These are phyloP conservation scores for Origma solitaria DNA, from an alignment of 2,113 vertebrate species.

Conservation along the genomic window DNA sequence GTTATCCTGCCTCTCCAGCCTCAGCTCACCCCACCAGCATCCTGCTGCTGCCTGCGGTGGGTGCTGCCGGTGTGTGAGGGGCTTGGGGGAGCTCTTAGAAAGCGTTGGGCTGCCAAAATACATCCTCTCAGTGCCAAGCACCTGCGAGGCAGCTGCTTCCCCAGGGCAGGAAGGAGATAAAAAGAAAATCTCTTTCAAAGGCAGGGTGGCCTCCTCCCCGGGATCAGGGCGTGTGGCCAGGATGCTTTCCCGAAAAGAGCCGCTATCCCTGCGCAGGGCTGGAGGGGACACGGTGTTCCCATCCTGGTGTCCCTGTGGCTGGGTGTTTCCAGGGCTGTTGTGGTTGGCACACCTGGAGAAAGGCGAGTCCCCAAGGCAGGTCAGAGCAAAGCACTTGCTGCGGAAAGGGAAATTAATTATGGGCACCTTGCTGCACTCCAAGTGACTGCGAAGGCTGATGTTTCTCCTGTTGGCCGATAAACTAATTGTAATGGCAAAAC, in stretches of 20 bases:
- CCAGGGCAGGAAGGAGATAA: neutral
- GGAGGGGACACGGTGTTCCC: conserved; percentile 28
- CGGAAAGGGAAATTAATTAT: conserved; percentile 62
- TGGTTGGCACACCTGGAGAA: conserved; percentile 52
- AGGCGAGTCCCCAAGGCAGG: conserved; percentile 30
- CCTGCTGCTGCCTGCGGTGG: neutral
- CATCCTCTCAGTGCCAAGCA: neutral
- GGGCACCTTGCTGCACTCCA: conserved; percentile 24
- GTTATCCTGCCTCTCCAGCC: neutral
- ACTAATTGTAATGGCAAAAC: conserved; percentile 49
- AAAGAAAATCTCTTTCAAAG: neutral
- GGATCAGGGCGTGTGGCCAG: neutral
- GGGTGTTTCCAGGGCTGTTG: neutral
- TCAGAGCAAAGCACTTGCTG: neutral
- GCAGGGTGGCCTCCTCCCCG: neutral
- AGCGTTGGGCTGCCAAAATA: neutral
- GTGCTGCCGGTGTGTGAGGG: rapidly evolving
- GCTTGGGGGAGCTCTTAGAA: neutral
- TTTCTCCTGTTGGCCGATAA: conserved; percentile 35
- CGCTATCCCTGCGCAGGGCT: rapidly evolving
- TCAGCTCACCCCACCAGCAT: neutral
- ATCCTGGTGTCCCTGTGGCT: neutral
- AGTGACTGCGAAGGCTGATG: conserved; percentile 15
- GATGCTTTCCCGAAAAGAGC: neutral
- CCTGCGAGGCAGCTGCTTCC: neutral